Evolutionary conservation across 2,797 vertebrate species (phyloP).

Genomic region (Ammospiza maritima): DNA sequence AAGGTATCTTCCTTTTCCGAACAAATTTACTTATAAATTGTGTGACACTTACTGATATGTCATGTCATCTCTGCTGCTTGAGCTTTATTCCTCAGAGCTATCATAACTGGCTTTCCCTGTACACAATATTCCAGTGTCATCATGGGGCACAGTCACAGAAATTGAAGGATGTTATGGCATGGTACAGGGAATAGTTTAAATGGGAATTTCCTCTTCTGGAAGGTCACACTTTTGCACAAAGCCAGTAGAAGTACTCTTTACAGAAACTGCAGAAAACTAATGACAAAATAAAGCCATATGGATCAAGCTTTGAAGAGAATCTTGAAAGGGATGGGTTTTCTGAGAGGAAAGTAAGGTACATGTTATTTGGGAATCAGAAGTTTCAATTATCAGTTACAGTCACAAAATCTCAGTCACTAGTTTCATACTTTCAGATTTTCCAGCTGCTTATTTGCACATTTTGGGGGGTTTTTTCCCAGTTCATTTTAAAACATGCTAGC

Average conservation of each 20-base stretch:
- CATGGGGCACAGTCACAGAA: not conserved
- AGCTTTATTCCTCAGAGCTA: not conserved
- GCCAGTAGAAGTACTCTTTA: not conserved
- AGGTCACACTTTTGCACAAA: not conserved
- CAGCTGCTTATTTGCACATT: not conserved
- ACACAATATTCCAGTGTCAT: not conserved
- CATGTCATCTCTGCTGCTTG: not conserved
- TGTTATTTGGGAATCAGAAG: not conserved
- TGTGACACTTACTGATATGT: not conserved
- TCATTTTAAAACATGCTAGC: not conserved
- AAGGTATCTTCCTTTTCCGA: not conserved
- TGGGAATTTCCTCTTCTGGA: not conserved
- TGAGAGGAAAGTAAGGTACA: not conserved
- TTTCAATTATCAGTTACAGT: not conserved
- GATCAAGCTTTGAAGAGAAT: not conserved
- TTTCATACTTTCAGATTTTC: not conserved
- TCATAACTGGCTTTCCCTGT: not conserved
- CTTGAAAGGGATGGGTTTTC: not conserved
- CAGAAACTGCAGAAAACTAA: not conserved
- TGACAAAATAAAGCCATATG: not conserved
- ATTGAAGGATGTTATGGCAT: not conserved
- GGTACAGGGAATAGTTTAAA: not conserved
- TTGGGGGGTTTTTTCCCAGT: not conserved
- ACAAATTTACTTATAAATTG: not conserved
- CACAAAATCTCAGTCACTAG: not conserved